A percentile compares a stretch with the other conserved stretches of the same genome.
phyloP scores from a whole-genome alignment of 2,113 vertebrate species.

The Aegithalos caudatus region DNA sequence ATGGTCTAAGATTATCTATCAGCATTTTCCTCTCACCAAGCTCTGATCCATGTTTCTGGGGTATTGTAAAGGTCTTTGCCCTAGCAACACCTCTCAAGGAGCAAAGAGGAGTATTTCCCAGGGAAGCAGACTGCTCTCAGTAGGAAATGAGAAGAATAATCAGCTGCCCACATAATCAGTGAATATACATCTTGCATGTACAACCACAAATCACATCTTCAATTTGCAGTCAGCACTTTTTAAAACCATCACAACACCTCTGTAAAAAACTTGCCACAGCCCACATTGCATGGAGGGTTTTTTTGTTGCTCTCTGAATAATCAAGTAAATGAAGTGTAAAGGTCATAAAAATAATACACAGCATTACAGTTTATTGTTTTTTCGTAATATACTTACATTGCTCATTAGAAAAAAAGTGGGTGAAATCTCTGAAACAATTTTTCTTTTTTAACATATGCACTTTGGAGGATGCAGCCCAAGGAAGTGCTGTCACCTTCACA shows the following conservation, averaged over 20 bases:
- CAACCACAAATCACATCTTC: background rate
- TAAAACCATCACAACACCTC: background rate
- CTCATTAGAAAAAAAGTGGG: background rate
- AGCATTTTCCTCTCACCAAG: background rate
- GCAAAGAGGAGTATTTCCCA: background rate
- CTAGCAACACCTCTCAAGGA: background rate
- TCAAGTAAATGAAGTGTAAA: background rate
- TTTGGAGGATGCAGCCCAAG: background rate
- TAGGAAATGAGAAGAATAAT: background rate
- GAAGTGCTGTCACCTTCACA: background rate
- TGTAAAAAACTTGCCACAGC: background rate
- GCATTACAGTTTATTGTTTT: background rate
- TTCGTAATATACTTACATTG: background rate
- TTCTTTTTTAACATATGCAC: background rate
- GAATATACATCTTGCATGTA: background rate
- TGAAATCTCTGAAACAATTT: background rate
- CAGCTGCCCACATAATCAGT: background rate
- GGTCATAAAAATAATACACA: background rate
- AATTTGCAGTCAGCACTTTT: background rate
- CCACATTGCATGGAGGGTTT: rapidly evolving
- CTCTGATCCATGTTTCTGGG: background rate
- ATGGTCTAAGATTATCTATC: background rate
- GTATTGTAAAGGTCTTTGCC: background rate
- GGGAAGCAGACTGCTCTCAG: background rate
- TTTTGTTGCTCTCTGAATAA: background rate